Percentiles rank a stretch among this genome's conserved stretches.
Evolutionary conservation across 2,113 vertebrate species (phyloP).

Genomic region (Poeciliopsis prolifica): DNA sequence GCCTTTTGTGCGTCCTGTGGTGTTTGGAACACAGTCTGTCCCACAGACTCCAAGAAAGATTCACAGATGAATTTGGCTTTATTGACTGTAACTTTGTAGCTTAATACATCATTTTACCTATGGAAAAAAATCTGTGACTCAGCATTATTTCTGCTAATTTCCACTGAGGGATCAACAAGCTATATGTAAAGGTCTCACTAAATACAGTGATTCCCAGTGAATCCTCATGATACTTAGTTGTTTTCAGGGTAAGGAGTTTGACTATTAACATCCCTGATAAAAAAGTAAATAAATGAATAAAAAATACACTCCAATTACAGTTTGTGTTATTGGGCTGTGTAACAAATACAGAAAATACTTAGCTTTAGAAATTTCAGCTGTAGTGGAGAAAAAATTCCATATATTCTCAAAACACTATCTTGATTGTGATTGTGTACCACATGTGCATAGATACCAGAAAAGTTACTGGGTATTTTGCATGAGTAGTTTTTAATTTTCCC

Average conservation of each 20-base stretch:
- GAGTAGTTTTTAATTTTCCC: constrained; percentile 21
- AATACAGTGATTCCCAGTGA: no score
- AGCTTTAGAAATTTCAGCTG: constrained; percentile 17
- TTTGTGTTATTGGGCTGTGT: constrained; percentile 29
- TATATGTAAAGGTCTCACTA: no score
- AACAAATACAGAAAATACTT: constrained; percentile 19
- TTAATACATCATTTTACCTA: constrained; percentile 21
- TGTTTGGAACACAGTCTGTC: constrained; percentile 56
- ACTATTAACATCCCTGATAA: constrained; percentile 45
- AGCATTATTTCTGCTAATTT: constrained; percentile 1
- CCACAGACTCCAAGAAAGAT: constrained; percentile 41
- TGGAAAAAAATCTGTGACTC: constrained; percentile 37
- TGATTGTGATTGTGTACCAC: constrained; percentile 29
- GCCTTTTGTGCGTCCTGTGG: constrained; percentile 41
- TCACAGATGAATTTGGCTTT: constrained; percentile 39
- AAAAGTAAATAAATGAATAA: background rate
- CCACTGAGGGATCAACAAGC: no score
- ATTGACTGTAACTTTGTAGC: constrained; percentile 19
- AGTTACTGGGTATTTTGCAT: background rate
- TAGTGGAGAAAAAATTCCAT: constrained; percentile 6
- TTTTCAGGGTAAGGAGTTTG: constrained; percentile 25
- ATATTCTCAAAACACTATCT: constrained; percentile 44
- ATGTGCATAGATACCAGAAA: constrained; percentile 37
- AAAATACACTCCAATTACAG: constrained; percentile 28
- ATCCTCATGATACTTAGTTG: no score